phyloP scores from a whole-genome alignment of 64 coral and sea anemone species.

The Acropora yongei region DNA sequence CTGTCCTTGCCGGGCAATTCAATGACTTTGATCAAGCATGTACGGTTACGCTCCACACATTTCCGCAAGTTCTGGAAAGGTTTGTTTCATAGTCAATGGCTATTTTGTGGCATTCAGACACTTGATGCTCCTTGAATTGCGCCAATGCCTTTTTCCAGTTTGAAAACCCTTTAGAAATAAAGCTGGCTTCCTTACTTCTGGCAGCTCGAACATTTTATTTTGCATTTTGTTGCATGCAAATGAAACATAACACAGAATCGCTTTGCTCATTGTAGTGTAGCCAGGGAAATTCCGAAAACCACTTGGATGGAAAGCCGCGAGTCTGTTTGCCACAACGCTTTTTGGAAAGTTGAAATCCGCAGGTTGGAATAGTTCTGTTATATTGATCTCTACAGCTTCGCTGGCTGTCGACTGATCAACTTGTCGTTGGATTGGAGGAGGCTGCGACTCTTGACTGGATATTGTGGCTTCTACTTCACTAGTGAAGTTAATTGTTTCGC shows the following conservation, averaged over 20 bases:
- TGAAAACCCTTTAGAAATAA: constrained; percentile 21
- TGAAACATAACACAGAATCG: constrained; percentile 40
- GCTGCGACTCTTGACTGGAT: constrained; percentile 5
- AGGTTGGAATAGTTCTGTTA: constrained; percentile 20
- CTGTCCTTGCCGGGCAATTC: neutral
- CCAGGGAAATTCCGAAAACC: constrained; percentile 40
- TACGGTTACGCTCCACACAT: too few species aligned
- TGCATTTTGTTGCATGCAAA: constrained; percentile 30
- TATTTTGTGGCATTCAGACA: constrained; percentile 43
- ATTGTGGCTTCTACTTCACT: neutral
- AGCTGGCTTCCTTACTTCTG: constrained; percentile 2
- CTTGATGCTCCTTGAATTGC: constrained; percentile 28
- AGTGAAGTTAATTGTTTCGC: constrained; percentile 1
- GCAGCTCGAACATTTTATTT: constrained; percentile 27
- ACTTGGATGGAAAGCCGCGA: constrained; percentile 24
- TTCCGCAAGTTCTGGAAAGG: constrained; percentile 12
- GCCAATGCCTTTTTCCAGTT: constrained; percentile 30
- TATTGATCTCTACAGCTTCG: constrained; percentile 23
- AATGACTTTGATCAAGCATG: neutral
- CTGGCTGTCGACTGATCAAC: constrained; percentile 25
- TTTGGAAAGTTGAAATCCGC: constrained; percentile 51
- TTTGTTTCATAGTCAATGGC: constrained; percentile 43
- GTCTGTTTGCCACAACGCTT: neutral
- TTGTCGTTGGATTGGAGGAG: constrained; percentile 18
- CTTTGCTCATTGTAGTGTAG: too few species aligned